These are phyloP conservation scores for Tanypteryx hageni DNA, from an alignment of 2,888 invertebrate species.

Conservation along the genomic window DNA sequence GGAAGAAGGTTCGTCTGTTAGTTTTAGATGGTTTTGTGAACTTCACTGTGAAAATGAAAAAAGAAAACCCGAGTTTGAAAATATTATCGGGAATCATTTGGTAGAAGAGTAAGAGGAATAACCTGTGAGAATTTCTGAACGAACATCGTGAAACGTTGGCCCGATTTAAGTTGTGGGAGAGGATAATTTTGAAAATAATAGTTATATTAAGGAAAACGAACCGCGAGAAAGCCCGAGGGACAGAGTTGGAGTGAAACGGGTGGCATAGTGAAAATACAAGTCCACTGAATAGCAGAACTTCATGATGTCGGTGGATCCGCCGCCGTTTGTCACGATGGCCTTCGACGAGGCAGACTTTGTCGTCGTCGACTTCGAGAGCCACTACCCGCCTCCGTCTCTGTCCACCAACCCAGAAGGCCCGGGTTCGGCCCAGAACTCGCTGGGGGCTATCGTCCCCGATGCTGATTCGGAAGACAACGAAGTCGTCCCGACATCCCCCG, in stretches of 20 bases:
- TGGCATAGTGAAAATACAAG: not conserved
- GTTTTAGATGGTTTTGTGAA: not conserved
- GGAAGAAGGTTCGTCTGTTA: not conserved
- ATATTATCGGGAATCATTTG: not conserved
- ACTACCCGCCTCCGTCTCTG: not conserved
- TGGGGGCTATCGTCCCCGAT: not conserved
- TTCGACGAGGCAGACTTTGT: constrained; percentile 16
- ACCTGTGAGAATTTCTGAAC: not conserved
- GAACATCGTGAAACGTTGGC: not conserved
- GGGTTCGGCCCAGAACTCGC: not conserved
- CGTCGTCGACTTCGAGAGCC: constrained; percentile 18
- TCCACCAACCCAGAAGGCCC: not conserved
- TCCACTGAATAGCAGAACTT: too few species aligned
- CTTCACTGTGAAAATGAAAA: not conserved
- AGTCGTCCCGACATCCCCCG: not conserved
- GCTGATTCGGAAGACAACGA: not conserved
- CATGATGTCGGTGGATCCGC: not conserved
- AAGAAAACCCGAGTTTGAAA: not conserved
- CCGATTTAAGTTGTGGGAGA: not conserved
- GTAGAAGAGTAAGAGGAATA: too few species aligned
- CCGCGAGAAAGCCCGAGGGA: too few species aligned
- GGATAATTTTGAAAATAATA: not conserved
- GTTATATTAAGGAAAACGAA: not conserved
- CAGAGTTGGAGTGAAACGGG: not conserved
- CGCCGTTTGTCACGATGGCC: not conserved